These are phyloP conservation scores for Sesamia inferens DNA, from an alignment of 2,888 invertebrate species.

Conservation along the genomic window DNA sequence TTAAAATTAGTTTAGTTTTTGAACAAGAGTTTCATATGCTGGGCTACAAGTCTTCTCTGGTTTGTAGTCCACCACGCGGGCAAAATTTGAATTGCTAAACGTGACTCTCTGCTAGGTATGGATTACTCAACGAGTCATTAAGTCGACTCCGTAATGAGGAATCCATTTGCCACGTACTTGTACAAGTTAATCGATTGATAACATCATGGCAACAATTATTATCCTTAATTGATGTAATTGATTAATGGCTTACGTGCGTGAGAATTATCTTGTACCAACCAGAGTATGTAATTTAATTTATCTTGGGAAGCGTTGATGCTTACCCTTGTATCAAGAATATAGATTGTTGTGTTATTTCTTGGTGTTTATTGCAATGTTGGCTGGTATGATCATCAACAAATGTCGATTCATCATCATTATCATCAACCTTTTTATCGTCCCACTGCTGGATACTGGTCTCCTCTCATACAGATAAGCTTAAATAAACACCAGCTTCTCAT, in stretches of 20 bases:
- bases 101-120: background rate
- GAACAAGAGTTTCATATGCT: too few relatives aligned
- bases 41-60: too few relatives aligned
- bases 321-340: background rate
- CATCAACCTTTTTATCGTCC: too few relatives aligned
- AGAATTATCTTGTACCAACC: conserved; percentile 33
- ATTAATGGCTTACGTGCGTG: conserved; percentile 49
- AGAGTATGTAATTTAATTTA: conserved; percentile 14
- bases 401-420: too few relatives aligned
- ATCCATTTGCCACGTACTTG: conserved; percentile 27
- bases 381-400: background rate
- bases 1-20: too few relatives aligned
- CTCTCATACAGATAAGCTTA: too few relatives aligned
- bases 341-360: background rate
- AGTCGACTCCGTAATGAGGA: conserved; percentile 31
- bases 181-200: conserved; percentile 56
- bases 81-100: background rate
- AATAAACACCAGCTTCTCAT: too few relatives aligned
- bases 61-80: background rate
- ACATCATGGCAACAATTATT: conserved; percentile 46
- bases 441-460: too few relatives aligned
- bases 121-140: conserved; percentile 31
- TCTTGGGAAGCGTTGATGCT: background rate
- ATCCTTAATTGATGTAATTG: conserved; percentile 50
- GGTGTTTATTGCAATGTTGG: too few relatives aligned